A percentile compares a stretch with the other conserved stretches of the same genome.
These are phyloP conservation scores for Cephalopholis sonnerati DNA, from an alignment of 2,113 vertebrate species.

Conservation along the genomic window DNA sequence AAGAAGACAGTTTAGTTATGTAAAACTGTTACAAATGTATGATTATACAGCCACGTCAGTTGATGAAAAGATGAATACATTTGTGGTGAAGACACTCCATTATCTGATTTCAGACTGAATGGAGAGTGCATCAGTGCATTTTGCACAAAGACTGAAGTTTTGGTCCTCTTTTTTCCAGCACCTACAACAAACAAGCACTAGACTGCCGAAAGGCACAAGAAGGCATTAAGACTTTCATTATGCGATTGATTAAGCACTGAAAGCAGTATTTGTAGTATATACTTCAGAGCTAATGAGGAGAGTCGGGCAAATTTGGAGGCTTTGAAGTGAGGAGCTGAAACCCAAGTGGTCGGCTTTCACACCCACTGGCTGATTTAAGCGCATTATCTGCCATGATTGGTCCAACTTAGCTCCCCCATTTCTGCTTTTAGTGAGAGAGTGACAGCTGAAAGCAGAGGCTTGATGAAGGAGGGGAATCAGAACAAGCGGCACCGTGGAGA, in stretches of 20 bases:
- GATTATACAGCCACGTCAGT: too few relatives aligned
- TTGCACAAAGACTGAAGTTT: background rate
- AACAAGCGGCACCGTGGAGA: slow-evolving; percentile 41
- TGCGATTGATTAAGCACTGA: slow-evolving; percentile 70
- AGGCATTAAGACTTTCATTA: slow-evolving; percentile 66
- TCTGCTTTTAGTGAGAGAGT: slow-evolving; percentile 49
- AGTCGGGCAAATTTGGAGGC: slow-evolving; percentile 65
- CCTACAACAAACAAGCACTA: slow-evolving; percentile 28
- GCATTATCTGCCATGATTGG: slow-evolving; percentile 75
- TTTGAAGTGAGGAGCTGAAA: slow-evolving; percentile 72
- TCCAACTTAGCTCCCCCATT: slow-evolving; percentile 47
- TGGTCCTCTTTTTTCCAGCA: slow-evolving; percentile 4
- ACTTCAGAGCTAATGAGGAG: slow-evolving; percentile 72
- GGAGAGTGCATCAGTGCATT: background rate
- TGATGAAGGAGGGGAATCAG: slow-evolving; percentile 47
- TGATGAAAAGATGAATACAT: background rate
- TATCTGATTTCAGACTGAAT: background rate
- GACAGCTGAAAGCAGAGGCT: slow-evolving; percentile 60
- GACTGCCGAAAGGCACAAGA: slow-evolving; percentile 24
- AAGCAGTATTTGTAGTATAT: slow-evolving; percentile 61
- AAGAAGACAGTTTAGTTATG: too few relatives aligned
- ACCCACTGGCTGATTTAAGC: slow-evolving; percentile 69
- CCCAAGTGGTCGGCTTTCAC: slow-evolving; percentile 72
- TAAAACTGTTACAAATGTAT: too few relatives aligned
- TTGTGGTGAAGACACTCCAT: background rate